Base-by-base conservation (phyloP, 2,888 invertebrate genomes). In the Heliconius erato region DNA sequence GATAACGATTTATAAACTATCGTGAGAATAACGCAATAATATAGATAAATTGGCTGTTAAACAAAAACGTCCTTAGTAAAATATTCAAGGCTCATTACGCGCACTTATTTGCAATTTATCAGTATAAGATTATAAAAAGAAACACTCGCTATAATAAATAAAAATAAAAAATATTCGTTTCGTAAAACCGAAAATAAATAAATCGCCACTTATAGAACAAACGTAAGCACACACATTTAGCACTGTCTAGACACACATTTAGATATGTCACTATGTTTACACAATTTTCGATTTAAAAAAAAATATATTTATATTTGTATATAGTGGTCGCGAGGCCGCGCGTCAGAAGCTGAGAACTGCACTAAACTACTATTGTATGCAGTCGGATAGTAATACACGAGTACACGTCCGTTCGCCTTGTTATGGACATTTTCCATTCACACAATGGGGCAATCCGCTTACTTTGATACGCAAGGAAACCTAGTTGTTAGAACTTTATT, bases 331-430 rank as follows among this genome's bases (percentile, higher is more conserved):
- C 88, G 89, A 91, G 91, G 92, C 92, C 92, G 92, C 92, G 91
- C 94, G 94, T 92, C 92, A 92, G 94, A 94, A 93, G 93, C 95
- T 94, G 95, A 89, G 94, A 92, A 91, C 92, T 90, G 91, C 93
- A 94, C 92, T 92, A 93, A 92, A 93, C 95, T 93, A 91, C 92
- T 93, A 94, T 97, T 96, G 92, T 96, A 96, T 91, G 96, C 94
- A 92, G 95, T 95, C 93, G 93, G 91, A 95, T 94, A 94, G 94
- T 95, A 90, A 87, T 89, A 87, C 87, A 90, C 91, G 92, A 90
- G 87, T 89, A 87, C 87, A 90, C 91, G 92, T 92, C 92, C 91
- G 91, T 92, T 93, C 91, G 92, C 91, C 90, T 91, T 93, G 93
- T 94, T 93, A 94, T 94, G 92, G 92, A 90, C 93, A 92, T 94